Evolutionary conservation across 2,888 invertebrate genomes (phyloP).

Genomic region (Xylocampa areola): DNA sequence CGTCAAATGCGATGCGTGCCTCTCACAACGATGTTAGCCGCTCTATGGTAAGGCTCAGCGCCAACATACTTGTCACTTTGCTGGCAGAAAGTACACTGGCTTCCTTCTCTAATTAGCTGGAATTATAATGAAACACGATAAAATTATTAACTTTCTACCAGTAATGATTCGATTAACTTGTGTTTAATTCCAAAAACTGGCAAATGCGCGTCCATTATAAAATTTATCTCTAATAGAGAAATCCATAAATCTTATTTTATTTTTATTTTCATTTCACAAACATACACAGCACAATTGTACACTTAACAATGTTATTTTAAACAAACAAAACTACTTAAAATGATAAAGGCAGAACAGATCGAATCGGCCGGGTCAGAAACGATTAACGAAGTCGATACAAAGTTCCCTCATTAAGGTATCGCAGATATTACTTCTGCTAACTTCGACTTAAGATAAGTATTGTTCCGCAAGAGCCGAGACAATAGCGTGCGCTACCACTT

Average conservation of each 20-base stretch:
- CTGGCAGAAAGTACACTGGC: slow-evolving; percentile 69
- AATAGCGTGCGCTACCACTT: slow-evolving; percentile 86
- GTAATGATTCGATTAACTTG: slow-evolving; percentile 58
- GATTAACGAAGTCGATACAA: slow-evolving; percentile 88
- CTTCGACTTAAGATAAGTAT: slow-evolving; percentile 86
- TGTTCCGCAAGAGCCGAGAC: slow-evolving; percentile 85
- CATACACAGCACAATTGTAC: slow-evolving; percentile 55
- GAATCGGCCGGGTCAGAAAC: slow-evolving; percentile 77
- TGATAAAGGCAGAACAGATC: slow-evolving; percentile 56
- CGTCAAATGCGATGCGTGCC: slow-evolving; percentile 90
- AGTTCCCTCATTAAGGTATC: slow-evolving; percentile 89
- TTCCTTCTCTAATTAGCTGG: slow-evolving; percentile 52
- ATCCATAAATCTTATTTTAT: slow-evolving; percentile 60
- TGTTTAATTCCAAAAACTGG: slow-evolving; percentile 66
- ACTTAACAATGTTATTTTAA: slow-evolving; percentile 47
- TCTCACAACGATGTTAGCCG: slow-evolving; percentile 90
- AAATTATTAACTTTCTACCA: slow-evolving; percentile 67
- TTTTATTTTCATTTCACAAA: slow-evolving; percentile 59
- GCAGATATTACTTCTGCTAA: slow-evolving; percentile 87
- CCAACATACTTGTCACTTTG: slow-evolving; percentile 68
- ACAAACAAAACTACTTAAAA: slow-evolving; percentile 56
- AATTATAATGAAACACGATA: slow-evolving; percentile 8
- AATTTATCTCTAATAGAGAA: slow-evolving; percentile 68
- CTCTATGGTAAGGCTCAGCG: slow-evolving; percentile 86
- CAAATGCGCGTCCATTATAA: slow-evolving; percentile 82